phyloP scores from a whole-genome alignment of 1,140 invertebrate genomes.

The Tetranychus cinnabarinus region DNA sequence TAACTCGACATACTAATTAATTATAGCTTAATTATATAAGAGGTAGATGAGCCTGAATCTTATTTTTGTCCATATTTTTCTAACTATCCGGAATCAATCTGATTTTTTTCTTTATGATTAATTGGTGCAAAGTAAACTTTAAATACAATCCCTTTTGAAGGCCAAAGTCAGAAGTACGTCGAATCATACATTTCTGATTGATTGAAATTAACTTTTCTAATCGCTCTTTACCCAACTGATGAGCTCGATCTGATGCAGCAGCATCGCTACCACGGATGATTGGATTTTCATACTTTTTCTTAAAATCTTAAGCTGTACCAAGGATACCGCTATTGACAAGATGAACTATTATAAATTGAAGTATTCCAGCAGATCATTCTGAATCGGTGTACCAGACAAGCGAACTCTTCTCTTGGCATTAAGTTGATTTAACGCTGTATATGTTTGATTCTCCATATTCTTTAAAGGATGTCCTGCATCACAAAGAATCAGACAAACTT shows the following conservation, averaged over 20 bases:
- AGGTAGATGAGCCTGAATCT: too few species aligned
- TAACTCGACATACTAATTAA: too few species aligned
- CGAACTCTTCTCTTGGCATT: conserved; percentile 66
- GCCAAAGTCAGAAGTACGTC: conserved; percentile 63
- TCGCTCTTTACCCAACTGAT: conserved; percentile 58
- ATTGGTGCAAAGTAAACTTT: too few species aligned
- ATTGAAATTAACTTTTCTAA: conserved; percentile 58
- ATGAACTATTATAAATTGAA: conserved; percentile 91
- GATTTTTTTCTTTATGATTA: too few species aligned
- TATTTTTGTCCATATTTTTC: too few species aligned
- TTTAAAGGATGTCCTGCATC: conserved; percentile 94
- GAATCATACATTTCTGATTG: conserved; percentile 82
- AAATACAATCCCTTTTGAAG: too few species aligned
- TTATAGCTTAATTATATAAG: too few species aligned
- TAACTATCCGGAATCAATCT: too few species aligned
- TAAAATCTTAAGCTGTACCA: conserved; percentile 71
- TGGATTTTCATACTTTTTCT: conserved; percentile 70
- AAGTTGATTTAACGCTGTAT: conserved; percentile 71
- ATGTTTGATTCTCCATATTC: conserved; percentile 96
- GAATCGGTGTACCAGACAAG: conserved; percentile 96
- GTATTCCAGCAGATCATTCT: conserved; percentile 96
- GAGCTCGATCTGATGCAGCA: conserved; percentile 50
- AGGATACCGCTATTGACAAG: conserved; percentile 94
- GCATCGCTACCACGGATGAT: conserved; percentile 84
- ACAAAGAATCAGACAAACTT: conserved; percentile 86